Base-by-base conservation (phyloP, 1,140 invertebrate genomes). In the Cepaea nemoralis region DNA sequence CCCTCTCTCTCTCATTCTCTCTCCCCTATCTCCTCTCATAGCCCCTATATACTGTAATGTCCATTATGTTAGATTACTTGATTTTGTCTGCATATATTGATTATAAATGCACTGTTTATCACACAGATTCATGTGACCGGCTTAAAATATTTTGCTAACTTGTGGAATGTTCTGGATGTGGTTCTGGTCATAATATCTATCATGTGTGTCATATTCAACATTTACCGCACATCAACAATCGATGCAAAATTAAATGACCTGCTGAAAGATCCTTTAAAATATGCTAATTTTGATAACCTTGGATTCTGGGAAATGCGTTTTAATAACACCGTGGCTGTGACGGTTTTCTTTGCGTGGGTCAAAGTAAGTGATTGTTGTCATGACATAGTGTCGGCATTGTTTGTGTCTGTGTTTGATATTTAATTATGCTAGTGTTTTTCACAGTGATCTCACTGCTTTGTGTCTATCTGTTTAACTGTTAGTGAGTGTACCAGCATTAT, bases 121-220 rank as follows among this genome's bases (percentile, higher is more conserved):
- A 16, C 69, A 45, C 73, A 75, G 73, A 69, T 78, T 24, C 22
- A 35, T 63, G 19, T 48, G 35, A 69, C 63, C 33, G 77, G 77
- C 0, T 48, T 35, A 10, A 31, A 27, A 1, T 95, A 95, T 89
- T 93, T 95, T 85, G 91, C 90, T 69, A 90, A 90, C 77, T 91
- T 95, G 81, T 95, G 94, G 94, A 94, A 94, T 88, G 93, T 93
- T 75, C 88, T 95, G 8, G 95, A 95, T 89, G 85, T 94, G 5
- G 45, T 93, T 0, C 93, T 95, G 63, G 92, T 95, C 42, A 55
- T 91, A 6, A 89, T 92, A 50, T 85, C 89, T 19, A 69, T 90
- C 0, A 75, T 91, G n/a, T 91, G 90, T 84, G 85, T 90, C 24
- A 87, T 83, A 27, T 92, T 92, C 86, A 90, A 92, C 81, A 82